Percentiles rank a stretch among this genome's conserved stretches.
phyloP scores from a whole-genome alignment of 2,888 invertebrate species.

The Chorisops tibialis region DNA sequence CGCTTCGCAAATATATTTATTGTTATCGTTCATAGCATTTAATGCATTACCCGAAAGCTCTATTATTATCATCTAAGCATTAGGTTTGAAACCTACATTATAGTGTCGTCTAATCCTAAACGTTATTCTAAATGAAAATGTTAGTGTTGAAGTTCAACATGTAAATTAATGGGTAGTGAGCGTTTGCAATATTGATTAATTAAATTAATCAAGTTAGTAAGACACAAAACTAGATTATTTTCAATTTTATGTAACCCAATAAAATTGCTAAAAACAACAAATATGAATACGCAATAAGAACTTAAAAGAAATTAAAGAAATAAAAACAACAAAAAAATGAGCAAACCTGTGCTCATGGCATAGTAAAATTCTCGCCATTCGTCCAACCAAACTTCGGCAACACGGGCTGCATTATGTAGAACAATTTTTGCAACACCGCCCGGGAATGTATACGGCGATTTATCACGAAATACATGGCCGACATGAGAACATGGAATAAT shows the following conservation, averaged over 20 bases:
- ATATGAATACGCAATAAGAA: background rate
- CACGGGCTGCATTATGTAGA: constrained; percentile 96
- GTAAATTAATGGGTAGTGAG: too few species aligned
- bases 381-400: constrained; percentile 99
- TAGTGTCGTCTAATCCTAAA: too few species aligned
- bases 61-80: too few species aligned
- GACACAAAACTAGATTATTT: constrained; percentile 7
- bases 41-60: too few species aligned
- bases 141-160: too few species aligned
- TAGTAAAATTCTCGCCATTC: constrained; percentile 99
- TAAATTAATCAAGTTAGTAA: constrained; percentile 12
- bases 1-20: too few species aligned
- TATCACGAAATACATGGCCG: constrained; percentile 96
- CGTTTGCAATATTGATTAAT: too few species aligned
- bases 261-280: background rate
- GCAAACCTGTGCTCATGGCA: constrained; percentile 96
- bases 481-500: constrained; percentile 95
- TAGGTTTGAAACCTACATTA: too few species aligned
- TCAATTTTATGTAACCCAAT: background rate
- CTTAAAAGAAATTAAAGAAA: constrained; percentile 11
- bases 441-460: constrained; percentile 98
- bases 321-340: constrained; percentile 14
- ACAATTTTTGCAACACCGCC: constrained; percentile 97
- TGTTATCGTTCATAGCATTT: too few species aligned
- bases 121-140: too few species aligned